Conservation (phyloP, 2,113 vertebrate species). For the Coptodon bakossiorum region DNA sequence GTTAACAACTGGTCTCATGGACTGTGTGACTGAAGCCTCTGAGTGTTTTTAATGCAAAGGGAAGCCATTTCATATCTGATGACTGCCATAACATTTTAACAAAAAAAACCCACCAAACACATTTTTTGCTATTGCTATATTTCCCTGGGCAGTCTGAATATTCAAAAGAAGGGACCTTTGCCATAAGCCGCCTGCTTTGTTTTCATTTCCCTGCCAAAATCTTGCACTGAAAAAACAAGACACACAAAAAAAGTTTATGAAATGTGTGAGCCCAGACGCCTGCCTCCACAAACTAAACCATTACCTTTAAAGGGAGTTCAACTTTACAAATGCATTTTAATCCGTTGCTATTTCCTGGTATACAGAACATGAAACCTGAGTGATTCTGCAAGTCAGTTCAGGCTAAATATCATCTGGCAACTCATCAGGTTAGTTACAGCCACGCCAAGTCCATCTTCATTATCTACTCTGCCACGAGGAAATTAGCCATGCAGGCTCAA, state of each 20-base stretch:
- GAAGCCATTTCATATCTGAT: neutral
- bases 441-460: conserved; percentile 50
- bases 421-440: conserved; percentile 38
- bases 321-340: neutral
- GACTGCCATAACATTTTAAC: neutral
- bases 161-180: neutral
- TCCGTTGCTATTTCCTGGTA: neutral
- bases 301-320: neutral
- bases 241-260: neutral
- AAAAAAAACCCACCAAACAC: neutral
- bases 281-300: neutral
- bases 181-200: neutral
- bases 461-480: conserved; percentile 18
- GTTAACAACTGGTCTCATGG: neutral
- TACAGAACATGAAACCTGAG: neutral
- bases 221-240: neutral
- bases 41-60: neutral
- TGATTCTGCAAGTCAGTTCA: neutral
- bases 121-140: neutral
- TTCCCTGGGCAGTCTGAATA: neutral
- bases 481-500: conserved; percentile 40
- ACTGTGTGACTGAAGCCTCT: neutral
- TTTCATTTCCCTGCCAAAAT: neutral
- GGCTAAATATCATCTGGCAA: conserved; percentile 20
- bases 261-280: neutral